Evolutionary conservation across 1,140 invertebrate genomes (phyloP).

Genomic region (Pogonus chalceus): DNA sequence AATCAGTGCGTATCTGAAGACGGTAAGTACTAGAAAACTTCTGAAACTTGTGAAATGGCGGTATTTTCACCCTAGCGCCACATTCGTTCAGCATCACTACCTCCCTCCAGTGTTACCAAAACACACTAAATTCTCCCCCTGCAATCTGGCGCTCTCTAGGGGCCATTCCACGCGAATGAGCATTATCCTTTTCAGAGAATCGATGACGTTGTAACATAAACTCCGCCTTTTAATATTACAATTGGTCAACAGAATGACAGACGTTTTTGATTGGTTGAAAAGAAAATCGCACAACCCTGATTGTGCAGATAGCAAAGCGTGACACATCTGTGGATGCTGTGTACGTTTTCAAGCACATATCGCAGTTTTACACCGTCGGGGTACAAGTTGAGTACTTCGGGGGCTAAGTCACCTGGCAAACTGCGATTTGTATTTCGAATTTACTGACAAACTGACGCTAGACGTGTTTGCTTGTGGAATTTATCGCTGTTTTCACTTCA

Average conservation of each 20-base stretch:
- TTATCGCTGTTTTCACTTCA: too few relatives aligned
- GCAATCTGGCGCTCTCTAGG: conserved; percentile 29
- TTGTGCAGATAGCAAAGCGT: background rate
- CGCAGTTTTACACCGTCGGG: too few relatives aligned
- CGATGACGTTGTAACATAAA: conserved; percentile 19
- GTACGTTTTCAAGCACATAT: too few relatives aligned
- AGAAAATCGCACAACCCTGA: background rate
- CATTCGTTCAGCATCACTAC: conserved; percentile 10
- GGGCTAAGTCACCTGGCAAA: too few relatives aligned
- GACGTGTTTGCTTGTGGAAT: too few relatives aligned
- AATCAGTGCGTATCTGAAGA: background rate
- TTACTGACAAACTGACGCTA: too few relatives aligned
- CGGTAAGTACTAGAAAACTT: too few relatives aligned
- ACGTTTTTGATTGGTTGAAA: background rate
- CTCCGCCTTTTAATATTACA: background rate
- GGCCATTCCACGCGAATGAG: conserved; percentile 30
- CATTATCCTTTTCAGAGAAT: conserved; percentile 24
- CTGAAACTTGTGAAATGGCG: background rate
- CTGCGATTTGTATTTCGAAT: too few relatives aligned
- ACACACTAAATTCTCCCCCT: conserved; percentile 10
- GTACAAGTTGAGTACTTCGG: too few relatives aligned
- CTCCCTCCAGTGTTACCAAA: conserved; percentile 24
- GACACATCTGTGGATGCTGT: background rate
- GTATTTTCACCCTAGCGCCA: conserved; percentile 12
- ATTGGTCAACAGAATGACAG: background rate